Base-by-base conservation (phyloP, 2,888 invertebrate species). In the Adela reaumurella region DNA sequence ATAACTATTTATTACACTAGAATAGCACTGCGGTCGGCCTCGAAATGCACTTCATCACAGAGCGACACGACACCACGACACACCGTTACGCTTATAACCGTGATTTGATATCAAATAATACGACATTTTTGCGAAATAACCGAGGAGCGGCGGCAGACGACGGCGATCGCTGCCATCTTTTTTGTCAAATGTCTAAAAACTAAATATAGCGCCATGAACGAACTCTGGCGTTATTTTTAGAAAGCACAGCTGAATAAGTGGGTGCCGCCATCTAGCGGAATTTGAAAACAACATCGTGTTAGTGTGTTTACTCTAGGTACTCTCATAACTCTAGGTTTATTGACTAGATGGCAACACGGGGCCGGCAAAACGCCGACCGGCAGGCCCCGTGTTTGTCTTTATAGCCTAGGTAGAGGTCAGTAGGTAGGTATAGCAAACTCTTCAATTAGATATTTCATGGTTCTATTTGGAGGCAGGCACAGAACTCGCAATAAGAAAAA, bases 201-300 rank as follows among this genome's bases (percentile, higher is more conserved):
- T 77, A 78, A 76, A 70, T 74, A 74, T 78, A 78, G 72, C 71
- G 76, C 70, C 70, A 66, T 62, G 65, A 69, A 78, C 77, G 78
- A 77, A 78, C 78, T 78, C 78, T 78, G 70, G 76, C 68, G 77
- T 74, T 78, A 78, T 78, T 77, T 77, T 76, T 78, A 78, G 77
- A 71, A 67, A 77, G 65, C 70, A 69, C 60, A 58, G 58, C 54
- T 57, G 35, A 35, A 35, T 35, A 35, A 14, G 4, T 3, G 11
- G 35, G 11, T 14, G 35, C 3, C 14, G 4, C 35, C 35, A 35
- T 11, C 35, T 35, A 3, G 35, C 35, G 35, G 35, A 35, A 35
- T n/a, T n/a, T n/a, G n/a, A n/a, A n/a, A n/a, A n/a, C n/a, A n/a
- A n/a, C n/a, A n/a, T n/a, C n/a, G n/a, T n/a, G n/a, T n/a, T n/a